Percentiles rank a stretch among this genome's conserved stretches.
Evolutionary conservation across 2,797 vertebrate genomes (phyloP).

Genomic region (Sparidentex hasta): DNA sequence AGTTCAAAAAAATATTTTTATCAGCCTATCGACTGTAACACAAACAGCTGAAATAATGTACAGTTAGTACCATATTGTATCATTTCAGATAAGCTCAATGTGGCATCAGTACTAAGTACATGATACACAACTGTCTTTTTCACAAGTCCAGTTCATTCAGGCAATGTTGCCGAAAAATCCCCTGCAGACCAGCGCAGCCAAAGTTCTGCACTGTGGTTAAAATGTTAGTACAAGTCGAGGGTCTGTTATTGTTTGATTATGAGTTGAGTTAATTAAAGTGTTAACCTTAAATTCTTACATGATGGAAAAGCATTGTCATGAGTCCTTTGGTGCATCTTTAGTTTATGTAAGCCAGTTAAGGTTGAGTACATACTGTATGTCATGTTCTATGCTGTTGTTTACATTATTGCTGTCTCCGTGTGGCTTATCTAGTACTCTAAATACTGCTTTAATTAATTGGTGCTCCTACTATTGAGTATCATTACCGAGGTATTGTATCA

Average conservation of each 20-base stretch:
- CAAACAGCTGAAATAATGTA: conserved; percentile 35
- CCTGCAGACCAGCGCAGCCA: conserved; percentile 11
- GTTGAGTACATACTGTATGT: conserved; percentile 23
- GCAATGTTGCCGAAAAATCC: conserved; percentile 8
- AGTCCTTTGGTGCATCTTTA: conserved; percentile 54
- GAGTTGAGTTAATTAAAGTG: conserved; percentile 35
- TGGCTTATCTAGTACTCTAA: conserved; percentile 51
- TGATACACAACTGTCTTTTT: conserved; percentile 6
- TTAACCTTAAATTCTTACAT: conserved; percentile 48
- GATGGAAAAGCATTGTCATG: conserved; percentile 31
- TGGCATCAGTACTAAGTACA: conserved; percentile 40
- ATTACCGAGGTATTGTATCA: conserved; percentile 10
- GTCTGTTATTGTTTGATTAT: conserved; percentile 38
- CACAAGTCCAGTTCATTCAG: conserved; percentile 26
- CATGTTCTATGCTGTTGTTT: conserved; percentile 31
- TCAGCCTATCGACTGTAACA: conserved; percentile 41
- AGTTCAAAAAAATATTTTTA: conserved; percentile 48
- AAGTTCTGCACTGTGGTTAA: conserved; percentile 8
- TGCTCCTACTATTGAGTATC: conserved; percentile 32
- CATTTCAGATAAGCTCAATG: conserved; percentile 20
- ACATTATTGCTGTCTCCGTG: conserved; percentile 59
- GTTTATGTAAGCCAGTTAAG: conserved; percentile 43
- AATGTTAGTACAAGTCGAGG: conserved; percentile 24
- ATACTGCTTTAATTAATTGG: conserved; percentile 48
- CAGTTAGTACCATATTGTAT: conserved; percentile 25